These are phyloP conservation scores for Pseudoatta argentina DNA, from an alignment of 1,140 invertebrate species.

Conservation along the genomic window DNA sequence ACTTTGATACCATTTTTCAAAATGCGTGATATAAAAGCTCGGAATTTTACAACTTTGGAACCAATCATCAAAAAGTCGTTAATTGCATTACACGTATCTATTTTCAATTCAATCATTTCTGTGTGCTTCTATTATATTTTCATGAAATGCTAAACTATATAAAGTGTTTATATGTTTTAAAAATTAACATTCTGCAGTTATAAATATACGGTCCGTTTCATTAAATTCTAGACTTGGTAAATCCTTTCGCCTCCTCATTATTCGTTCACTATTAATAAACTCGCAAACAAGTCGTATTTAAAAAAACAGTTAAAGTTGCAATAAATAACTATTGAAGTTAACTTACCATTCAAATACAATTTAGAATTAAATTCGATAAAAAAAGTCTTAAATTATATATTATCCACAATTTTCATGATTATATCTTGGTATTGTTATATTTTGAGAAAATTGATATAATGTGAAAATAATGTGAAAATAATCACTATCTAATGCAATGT, in stretches of 20 bases:
- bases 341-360: neutral
- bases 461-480: neutral
- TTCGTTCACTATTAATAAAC: neutral
- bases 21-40: no score
- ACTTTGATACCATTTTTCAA: no score
- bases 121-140: neutral
- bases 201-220: neutral
- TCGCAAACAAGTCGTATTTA: neutral
- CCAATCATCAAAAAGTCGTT: neutral
- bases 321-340: neutral
- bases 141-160: neutral
- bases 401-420: neutral
- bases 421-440: neutral
- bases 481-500: neutral
- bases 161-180: neutral
- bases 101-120: neutral
- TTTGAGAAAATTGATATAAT: neutral
- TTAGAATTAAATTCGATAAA: neutral
- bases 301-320: conserved; percentile 1
- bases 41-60: no score
- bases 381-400: neutral
- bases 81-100: neutral
- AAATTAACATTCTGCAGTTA: neutral
- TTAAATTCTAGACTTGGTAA: neutral
- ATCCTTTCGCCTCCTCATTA: neutral